Evolutionary conservation across 2,113 vertebrate genomes (phyloP).

Genomic region (Cisticola juncidis): DNA sequence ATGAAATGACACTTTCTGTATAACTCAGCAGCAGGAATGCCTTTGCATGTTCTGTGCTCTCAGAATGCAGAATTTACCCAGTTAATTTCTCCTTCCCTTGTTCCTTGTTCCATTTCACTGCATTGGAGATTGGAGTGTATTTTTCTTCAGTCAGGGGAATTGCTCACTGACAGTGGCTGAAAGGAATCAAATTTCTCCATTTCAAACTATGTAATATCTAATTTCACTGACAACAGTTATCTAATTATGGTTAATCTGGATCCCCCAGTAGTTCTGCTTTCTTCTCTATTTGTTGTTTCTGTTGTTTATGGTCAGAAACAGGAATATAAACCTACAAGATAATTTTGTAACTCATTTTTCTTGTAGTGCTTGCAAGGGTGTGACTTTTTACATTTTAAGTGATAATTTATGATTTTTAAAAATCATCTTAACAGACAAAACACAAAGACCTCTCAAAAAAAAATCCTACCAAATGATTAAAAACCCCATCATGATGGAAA

Average conservation of each 20-base stretch:
- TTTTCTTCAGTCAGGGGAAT: neutral
- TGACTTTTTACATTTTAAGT: neutral
- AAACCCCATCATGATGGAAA: rapidly evolving
- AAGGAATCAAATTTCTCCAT: slow-evolving; percentile 27
- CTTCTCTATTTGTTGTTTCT: neutral
- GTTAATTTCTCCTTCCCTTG: neutral
- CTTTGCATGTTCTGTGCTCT: neutral
- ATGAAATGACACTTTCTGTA: neutral
- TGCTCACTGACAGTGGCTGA: neutral
- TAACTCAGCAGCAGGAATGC: neutral
- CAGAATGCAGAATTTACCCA: neutral
- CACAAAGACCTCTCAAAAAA: neutral
- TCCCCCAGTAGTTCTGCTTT: slow-evolving; percentile 1
- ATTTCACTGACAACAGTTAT: slow-evolving; percentile 15
- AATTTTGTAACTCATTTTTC: neutral
- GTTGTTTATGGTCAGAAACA: neutral
- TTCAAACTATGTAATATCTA: neutral
- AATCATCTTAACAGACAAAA: neutral
- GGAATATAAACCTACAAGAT: neutral
- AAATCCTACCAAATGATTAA: neutral
- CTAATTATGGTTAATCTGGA: slow-evolving; percentile 25
- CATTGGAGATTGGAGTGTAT: neutral
- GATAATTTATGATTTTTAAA: neutral
- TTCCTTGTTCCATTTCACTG: slow-evolving; percentile 11
- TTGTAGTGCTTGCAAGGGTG: neutral